Base-by-base conservation (phyloP, 2,888 invertebrate genomes). In the Himalopsyche japonica region DNA sequence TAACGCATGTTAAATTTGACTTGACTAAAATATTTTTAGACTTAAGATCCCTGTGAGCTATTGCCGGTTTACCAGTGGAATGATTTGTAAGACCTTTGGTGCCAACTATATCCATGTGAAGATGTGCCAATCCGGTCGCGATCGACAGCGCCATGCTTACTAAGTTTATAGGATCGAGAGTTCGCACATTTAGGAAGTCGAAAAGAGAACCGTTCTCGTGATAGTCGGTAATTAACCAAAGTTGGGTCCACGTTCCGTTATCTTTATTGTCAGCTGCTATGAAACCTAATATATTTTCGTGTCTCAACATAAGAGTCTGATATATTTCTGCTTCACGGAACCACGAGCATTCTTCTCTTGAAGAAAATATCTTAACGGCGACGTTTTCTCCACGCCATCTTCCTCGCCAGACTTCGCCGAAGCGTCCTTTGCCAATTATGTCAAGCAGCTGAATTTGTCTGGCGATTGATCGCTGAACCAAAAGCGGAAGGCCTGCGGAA, bases 231-330 rank as follows among this genome's bases (percentile, higher is more conserved):
- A 99, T 97, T 87, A 99, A 92, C 99, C 99, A 99, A 81, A 99
- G 92, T 91, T 99, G 99, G 0, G 98, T 99, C 97, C 98, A 98
- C 10, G 98, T 98, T 80, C 99, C 99, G 90, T 98, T 98, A 92
- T 99, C 99, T 95, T 99, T 99, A 90, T 99, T 99, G 91, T 99
- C 99, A 77, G 99, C 98, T 47, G 99, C 99, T 88, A 99, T 99
- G 90, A 99, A 99, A 8, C 99, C 98, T 34, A 99, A 94, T 88
- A 99, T 98, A 90, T 99, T 99, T 90, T 99, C 98, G 91, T 99
- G 99, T 27, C 99, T 94, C 89, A 99, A 92, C 98, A 99, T 98
- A 84, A 98, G 98, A 0, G 99, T 99, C 91, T 99, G 98, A 91
- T 99, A 99, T 88, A 99, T 99, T 92, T 99, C 98, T 0, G 99